Percentiles rank a stretch among this genome's conserved stretches.
Evolutionary conservation across 2,113 vertebrate genomes (phyloP).

Genomic region (Sinocyclocheilus anshuiensis): DNA sequence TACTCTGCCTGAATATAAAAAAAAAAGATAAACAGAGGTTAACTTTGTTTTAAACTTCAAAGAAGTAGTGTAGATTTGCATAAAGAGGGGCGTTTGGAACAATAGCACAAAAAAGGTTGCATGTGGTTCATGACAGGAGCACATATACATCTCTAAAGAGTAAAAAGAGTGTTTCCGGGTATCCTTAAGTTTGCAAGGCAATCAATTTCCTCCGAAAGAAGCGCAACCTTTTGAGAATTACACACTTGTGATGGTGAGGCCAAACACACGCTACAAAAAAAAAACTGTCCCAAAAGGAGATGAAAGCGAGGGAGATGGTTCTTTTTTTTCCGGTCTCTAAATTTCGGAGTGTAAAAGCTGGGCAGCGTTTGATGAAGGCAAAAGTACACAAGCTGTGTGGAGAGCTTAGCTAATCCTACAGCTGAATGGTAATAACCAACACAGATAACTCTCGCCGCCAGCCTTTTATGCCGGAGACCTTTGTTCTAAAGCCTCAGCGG

Average conservation of each 20-base stretch:
- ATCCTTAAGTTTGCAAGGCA: slow-evolving; percentile 32
- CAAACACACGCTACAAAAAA: slow-evolving; percentile 56
- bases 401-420: slow-evolving; percentile 66
- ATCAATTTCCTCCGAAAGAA: slow-evolving; percentile 32
- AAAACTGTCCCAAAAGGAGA: slow-evolving; percentile 42
- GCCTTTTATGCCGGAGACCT: slow-evolving; percentile 78
- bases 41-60: slow-evolving; percentile 20
- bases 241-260: slow-evolving; percentile 55
- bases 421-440: slow-evolving; percentile 76
- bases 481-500: slow-evolving; percentile 81
- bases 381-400: slow-evolving; percentile 69
- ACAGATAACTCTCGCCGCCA: slow-evolving; percentile 77
- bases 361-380: slow-evolving; percentile 66
- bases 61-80: background rate
- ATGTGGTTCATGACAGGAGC: slow-evolving; percentile 18
- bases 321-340: slow-evolving; percentile 58
- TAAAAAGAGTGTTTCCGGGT: slow-evolving; percentile 26
- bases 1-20: slow-evolving; percentile 82
- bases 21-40: slow-evolving; percentile 8
- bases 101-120: slow-evolving; percentile 13
- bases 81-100: background rate
- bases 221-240: slow-evolving; percentile 58
- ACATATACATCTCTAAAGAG: slow-evolving; percentile 41
- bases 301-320: slow-evolving; percentile 55
- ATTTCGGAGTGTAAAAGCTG: slow-evolving; percentile 62